Percentiles rank a stretch among this genome's conserved stretches.
Conservation (phyloP, 53 echinoderm and acorn worm species). For the Holothuria leucospilota region DNA sequence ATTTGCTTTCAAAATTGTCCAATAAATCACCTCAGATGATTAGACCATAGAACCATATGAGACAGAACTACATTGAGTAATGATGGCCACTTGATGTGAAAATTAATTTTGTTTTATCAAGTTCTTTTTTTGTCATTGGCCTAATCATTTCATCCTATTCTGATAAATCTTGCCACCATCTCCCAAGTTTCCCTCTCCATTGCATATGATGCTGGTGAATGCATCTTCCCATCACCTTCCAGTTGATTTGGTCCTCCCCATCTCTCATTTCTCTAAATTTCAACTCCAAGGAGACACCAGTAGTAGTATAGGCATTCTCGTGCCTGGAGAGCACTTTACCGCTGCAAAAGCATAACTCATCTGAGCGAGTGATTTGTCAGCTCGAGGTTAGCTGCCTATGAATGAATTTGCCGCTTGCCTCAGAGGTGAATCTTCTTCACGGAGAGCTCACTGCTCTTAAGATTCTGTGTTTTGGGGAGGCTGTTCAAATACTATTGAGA, state of each 20-base stretch:
- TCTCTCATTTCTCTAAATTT: neutral
- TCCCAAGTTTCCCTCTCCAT: neutral
- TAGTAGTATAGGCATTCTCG: neutral
- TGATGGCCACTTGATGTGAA: constrained; percentile 10
- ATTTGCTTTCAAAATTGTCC: constrained; percentile 9
- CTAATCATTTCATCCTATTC: too few species aligned
- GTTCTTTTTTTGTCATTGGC: too few species aligned
- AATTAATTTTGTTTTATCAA: neutral
- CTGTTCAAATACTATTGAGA: constrained; percentile 27
- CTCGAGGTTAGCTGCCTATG: constrained; percentile 2
- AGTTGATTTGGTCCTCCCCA: constrained; percentile 15
- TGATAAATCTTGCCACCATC: neutral
- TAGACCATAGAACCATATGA: neutral
- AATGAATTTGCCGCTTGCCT: constrained; percentile 12
- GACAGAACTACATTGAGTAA: constrained; percentile 12
- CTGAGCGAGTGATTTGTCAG: constrained; percentile 49
- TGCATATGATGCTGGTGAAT: neutral
- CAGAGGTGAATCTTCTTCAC: constrained; percentile 27
- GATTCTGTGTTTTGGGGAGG: neutral
- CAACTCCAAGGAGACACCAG: constrained; percentile 21
- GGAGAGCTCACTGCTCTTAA: neutral
- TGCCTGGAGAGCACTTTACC: constrained; percentile 9
- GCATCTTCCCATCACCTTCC: constrained; percentile 17
- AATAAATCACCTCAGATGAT: constrained; percentile 8
- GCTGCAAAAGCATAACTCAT: constrained; percentile 47